phyloP scores from a whole-genome alignment of 1,140 invertebrate genomes.

The Meloidogyne chitwoodi region DNA sequence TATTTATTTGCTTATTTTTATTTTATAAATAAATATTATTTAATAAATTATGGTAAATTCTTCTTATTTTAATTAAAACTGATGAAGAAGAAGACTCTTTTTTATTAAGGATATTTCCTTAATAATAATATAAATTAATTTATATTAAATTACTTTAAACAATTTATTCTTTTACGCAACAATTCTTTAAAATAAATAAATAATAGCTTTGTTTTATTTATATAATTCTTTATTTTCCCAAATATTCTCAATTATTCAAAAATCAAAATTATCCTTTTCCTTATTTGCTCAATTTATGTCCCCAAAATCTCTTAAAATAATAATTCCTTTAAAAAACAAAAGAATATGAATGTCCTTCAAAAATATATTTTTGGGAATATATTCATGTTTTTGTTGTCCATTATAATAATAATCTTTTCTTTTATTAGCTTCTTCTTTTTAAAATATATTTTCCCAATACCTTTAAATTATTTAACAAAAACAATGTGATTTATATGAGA shows the following conservation, averaged over 20 bases:
- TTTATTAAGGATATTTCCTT: too few relatives aligned
- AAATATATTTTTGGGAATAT: too few relatives aligned
- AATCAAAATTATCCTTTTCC: background rate
- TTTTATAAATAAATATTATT: too few relatives aligned
- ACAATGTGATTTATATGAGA: background rate
- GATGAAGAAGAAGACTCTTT: too few relatives aligned
- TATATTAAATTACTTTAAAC: too few relatives aligned
- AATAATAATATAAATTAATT: too few relatives aligned
- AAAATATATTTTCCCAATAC: background rate
- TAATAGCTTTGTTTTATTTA: background rate
- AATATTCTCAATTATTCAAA: background rate
- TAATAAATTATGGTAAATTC: too few relatives aligned
- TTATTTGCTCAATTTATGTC: background rate
- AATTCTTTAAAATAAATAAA: background rate
- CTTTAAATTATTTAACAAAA: too few relatives aligned
- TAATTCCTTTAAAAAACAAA: background rate
- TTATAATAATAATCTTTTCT: background rate
- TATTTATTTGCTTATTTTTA: too few relatives aligned
- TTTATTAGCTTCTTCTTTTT: background rate
- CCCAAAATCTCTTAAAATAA: background rate
- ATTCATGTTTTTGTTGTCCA: background rate
- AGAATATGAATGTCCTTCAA: background rate
- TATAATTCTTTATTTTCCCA: background rate
- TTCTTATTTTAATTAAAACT: too few relatives aligned
- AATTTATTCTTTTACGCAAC: background rate